These are phyloP conservation scores for Rhinogobius similis DNA, from an alignment of 2,113 vertebrate genomes.

Conservation along the genomic window DNA sequence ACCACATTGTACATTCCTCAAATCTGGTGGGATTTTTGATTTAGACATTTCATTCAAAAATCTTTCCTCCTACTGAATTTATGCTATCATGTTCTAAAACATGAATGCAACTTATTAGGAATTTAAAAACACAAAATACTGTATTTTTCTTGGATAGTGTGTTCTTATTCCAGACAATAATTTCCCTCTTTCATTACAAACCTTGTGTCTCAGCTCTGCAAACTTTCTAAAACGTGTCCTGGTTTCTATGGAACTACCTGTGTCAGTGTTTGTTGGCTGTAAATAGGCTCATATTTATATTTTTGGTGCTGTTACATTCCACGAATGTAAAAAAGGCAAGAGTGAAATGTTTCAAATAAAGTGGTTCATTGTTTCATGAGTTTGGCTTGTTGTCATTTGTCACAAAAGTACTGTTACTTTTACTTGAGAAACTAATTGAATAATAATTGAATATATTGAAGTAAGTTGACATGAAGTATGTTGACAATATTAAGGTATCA, in stretches of 20 bases:
- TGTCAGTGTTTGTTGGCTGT: constrained; percentile 49
- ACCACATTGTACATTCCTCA: too few relatives aligned
- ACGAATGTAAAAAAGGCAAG: constrained; percentile 61
- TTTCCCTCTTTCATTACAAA: background rate
- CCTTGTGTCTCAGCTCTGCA: background rate
- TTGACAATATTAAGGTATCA: too few relatives aligned
- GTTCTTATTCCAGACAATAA: background rate
- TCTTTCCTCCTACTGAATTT: too few relatives aligned
- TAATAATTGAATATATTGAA: too few relatives aligned
- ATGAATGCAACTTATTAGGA: background rate
- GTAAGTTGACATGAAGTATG: too few relatives aligned
- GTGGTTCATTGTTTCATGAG: constrained; percentile 60
- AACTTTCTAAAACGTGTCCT: constrained; percentile 5
- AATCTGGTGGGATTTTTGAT: background rate
- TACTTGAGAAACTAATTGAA: too few relatives aligned
- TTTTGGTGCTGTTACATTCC: constrained; percentile 63
- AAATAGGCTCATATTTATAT: constrained; percentile 63
- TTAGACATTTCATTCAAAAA: too few relatives aligned
- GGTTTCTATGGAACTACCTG: constrained; percentile 46
- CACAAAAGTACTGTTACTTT: too few relatives aligned
- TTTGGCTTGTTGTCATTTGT: background rate
- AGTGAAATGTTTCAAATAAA: constrained; percentile 66
- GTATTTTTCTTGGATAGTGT: background rate
- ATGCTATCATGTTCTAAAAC: background rate
- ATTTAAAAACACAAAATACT: background rate